These are phyloP conservation scores for Apodemus agrarius DNA, from an alignment of 2,797 vertebrate genomes.

Conservation along the genomic window DNA sequence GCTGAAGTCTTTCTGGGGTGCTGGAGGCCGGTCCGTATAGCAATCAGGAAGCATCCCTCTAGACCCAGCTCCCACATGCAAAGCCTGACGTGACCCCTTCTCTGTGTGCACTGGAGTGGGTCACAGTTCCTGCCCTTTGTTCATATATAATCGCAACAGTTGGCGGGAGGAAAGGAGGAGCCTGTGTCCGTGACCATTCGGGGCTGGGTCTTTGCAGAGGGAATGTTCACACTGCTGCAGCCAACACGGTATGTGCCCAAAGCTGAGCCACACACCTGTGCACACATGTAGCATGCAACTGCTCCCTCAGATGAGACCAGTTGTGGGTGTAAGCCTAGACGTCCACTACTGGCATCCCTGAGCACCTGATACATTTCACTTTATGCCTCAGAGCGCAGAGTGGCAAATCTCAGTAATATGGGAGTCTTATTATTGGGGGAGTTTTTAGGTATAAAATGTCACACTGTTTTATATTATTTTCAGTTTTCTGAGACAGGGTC, in stretches of 20 bases:
- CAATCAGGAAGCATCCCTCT: neutral
- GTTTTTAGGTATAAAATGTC: neutral
- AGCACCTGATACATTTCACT: neutral
- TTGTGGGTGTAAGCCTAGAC: accelerated
- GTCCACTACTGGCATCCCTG: neutral
- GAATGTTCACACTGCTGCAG: neutral
- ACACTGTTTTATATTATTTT: neutral
- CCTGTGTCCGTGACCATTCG: neutral
- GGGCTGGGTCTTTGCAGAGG: neutral
- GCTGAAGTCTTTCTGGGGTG: neutral
- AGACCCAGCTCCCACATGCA: neutral
- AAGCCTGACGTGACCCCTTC: neutral
- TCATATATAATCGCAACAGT: neutral
- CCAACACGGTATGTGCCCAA: neutral
- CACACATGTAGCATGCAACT: neutral
- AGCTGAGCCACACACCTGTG: neutral
- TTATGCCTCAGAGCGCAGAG: neutral
- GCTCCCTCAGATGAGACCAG: neutral
- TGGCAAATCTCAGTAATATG: neutral
- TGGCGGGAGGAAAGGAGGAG: neutral
- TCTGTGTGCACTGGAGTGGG: neutral
- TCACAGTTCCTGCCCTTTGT: neutral
- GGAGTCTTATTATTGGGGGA: neutral
- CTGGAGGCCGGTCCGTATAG: neutral
- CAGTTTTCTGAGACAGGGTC: neutral